Percentiles rank a stretch among this genome's conserved stretches.
Evolutionary conservation across 2,113 vertebrate species (phyloP).

Genomic region (Myocastor coypus): DNA sequence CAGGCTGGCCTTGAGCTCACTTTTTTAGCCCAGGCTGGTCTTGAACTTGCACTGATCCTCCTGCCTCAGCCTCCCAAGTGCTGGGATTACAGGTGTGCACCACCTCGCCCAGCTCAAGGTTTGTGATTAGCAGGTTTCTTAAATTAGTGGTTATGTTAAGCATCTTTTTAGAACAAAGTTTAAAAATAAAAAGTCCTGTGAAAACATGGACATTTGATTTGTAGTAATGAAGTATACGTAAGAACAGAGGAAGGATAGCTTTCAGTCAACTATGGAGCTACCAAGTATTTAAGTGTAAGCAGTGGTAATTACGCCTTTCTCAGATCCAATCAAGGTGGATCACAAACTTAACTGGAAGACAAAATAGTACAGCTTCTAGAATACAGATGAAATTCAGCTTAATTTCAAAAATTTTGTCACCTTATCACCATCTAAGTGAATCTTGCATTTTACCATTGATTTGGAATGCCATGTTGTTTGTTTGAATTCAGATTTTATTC

Average conservation of each 20-base stretch:
- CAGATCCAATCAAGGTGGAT: not conserved
- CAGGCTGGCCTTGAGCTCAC: too few relatives aligned
- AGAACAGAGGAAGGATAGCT: not conserved
- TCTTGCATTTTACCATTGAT: not conserved
- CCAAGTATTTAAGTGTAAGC: not conserved
- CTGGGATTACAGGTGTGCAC: too few relatives aligned
- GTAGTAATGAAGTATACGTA: not conserved
- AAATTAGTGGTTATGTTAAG: not conserved
- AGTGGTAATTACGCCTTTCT: not conserved
- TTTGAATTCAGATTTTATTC: constrained; percentile 43
- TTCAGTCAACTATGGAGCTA: not conserved
- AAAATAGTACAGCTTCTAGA: not conserved
- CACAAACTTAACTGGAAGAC: not conserved
- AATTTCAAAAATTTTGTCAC: not conserved
- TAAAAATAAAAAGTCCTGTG: constrained; percentile 17
- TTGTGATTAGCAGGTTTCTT: constrained; percentile 69
- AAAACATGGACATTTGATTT: not conserved
- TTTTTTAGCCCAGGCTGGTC: too few relatives aligned
- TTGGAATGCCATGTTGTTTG: not conserved
- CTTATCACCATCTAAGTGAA: not conserved
- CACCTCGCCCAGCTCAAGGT: too few relatives aligned
- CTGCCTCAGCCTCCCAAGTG: too few relatives aligned
- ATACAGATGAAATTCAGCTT: not conserved
- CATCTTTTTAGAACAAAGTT: not conserved
- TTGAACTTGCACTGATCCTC: too few relatives aligned